These are phyloP conservation scores for Austrofundulus limnaeus DNA, from an alignment of 2,113 vertebrate genomes.

Conservation along the genomic window DNA sequence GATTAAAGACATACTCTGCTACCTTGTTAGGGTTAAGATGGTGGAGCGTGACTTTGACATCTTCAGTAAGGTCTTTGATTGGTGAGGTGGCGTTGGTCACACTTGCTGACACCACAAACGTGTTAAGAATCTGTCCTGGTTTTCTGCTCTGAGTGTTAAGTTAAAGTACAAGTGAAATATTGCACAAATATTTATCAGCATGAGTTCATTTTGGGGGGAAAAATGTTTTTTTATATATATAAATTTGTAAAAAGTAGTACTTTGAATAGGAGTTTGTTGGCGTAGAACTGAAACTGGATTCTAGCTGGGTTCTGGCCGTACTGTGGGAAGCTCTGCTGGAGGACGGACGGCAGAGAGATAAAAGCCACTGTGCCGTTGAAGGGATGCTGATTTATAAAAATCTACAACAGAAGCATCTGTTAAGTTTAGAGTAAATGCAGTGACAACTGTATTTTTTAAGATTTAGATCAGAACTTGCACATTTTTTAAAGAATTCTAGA, in stretches of 20 bases:
- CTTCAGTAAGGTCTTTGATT: slow-evolving; percentile 80
- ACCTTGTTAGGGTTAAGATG: slow-evolving; percentile 80
- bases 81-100: slow-evolving; percentile 75
- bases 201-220: too few relatives aligned
- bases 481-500: too few relatives aligned
- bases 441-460: not conserved
- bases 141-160: slow-evolving; percentile 73
- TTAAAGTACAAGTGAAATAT: too few relatives aligned
- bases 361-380: slow-evolving; percentile 78
- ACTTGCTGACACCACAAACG: slow-evolving; percentile 87
- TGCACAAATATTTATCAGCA: too few relatives aligned
- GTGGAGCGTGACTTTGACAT: slow-evolving; percentile 79
- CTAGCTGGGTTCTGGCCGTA: slow-evolving; percentile 51
- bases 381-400: slow-evolving; percentile 76
- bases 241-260: slow-evolving; percentile 55
- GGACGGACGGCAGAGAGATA: slow-evolving; percentile 82
- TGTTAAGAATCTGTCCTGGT: slow-evolving; percentile 71
- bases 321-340: slow-evolving; percentile 74
- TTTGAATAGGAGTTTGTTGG: slow-evolving; percentile 80
- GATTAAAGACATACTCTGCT: slow-evolving; percentile 5
- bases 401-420: slow-evolving; percentile 64
- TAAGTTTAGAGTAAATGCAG: not conserved
- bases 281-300: slow-evolving; percentile 89
- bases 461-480: too few relatives aligned
- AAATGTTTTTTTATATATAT: not conserved